phyloP scores from a whole-genome alignment of 2,888 invertebrate species.

The Therioaphis trifolii region DNA sequence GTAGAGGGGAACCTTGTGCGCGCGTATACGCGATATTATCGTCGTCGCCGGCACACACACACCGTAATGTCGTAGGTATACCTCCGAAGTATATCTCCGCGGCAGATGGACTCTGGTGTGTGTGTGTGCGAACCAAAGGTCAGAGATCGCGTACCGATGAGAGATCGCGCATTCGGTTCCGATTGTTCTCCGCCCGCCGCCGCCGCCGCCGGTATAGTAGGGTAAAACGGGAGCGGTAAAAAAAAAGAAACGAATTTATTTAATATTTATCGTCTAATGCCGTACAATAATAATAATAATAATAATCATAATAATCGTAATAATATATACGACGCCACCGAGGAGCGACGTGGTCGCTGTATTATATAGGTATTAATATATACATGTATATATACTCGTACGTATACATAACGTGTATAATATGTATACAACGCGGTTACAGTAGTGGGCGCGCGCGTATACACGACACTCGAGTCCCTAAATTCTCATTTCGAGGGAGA shows the following conservation, averaged over 20 bases:
- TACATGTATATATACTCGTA: neutral
- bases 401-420: too few species aligned
- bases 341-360: neutral
- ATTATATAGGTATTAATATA: neutral
- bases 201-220: neutral
- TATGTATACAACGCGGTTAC: too few species aligned
- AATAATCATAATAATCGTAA: slow-evolving; percentile 5
- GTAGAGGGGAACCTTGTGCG: neutral
- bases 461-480: slow-evolving; percentile 16
- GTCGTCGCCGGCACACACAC: slow-evolving; percentile 10
- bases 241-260: slow-evolving; percentile 34
- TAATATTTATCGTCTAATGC: slow-evolving; percentile 28
- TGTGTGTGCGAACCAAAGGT: slow-evolving; percentile 41
- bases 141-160: slow-evolving; percentile 39
- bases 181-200: slow-evolving; percentile 4
- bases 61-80: too few species aligned
- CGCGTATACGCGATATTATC: neutral
- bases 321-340: neutral
- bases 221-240: neutral
- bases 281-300: neutral
- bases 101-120: neutral
- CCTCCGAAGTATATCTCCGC: too few species aligned
- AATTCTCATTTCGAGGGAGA: slow-evolving; percentile 19
- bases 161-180: slow-evolving; percentile 28
- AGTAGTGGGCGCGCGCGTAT: too few species aligned